These are phyloP conservation scores for Gorsachius magnificus DNA, from an alignment of 2,797 vertebrate genomes.

Conservation along the genomic window DNA sequence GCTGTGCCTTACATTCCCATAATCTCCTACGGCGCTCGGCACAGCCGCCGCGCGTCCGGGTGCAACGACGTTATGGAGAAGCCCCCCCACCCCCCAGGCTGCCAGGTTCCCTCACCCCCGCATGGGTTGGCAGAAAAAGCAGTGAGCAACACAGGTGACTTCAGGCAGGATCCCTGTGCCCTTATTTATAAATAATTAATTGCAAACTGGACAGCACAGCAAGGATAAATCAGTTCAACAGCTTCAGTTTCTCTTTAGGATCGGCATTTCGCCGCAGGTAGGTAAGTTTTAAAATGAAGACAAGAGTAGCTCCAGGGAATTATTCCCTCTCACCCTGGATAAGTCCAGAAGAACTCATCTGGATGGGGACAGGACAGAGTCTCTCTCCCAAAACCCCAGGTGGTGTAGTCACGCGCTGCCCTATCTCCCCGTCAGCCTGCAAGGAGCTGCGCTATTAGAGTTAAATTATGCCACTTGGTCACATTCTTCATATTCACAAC, in stretches of 20 bases:
- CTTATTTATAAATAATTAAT: not conserved
- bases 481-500: not conserved
- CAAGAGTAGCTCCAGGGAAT: not conserved
- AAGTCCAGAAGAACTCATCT: not conserved
- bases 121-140: fast-evolving
- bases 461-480: no score
- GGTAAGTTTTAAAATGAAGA: not conserved
- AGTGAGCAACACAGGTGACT: no score
- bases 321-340: not conserved
- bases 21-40: fast-evolving
- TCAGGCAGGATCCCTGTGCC: not conserved
- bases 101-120: fast-evolving
- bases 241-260: not conserved
- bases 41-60: fast-evolving
- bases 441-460: no score
- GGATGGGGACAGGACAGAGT: not conserved
- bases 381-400: not conserved
- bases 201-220: not conserved
- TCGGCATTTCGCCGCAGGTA: not conserved
- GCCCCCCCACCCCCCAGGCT: no score
- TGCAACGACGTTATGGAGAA: fast-evolving
- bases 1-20: fast-evolving
- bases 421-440: not conserved
- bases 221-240: not conserved
- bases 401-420: not conserved